Conservation (phyloP, 2,113 vertebrate species). For the Anarhynchus alexandrinus region DNA sequence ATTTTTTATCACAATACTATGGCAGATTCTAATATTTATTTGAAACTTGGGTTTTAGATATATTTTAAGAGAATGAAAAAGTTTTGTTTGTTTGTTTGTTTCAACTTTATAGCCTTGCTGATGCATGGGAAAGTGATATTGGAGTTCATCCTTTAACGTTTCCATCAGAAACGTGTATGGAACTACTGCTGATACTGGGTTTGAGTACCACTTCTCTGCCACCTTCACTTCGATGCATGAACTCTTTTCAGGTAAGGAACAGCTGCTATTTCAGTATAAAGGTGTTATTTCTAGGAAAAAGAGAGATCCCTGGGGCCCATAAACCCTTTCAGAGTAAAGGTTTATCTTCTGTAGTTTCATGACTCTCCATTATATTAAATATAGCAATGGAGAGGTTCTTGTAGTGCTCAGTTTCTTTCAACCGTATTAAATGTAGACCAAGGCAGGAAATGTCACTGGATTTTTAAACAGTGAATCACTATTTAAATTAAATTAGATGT, state of each 20-base stretch:
- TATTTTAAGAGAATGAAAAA: not conserved
- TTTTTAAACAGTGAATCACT: not conserved
- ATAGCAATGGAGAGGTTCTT: not conserved
- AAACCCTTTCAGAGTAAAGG: not conserved
- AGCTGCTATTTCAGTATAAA: not conserved
- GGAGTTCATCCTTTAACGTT: slow-evolving; percentile 86
- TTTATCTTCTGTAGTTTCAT: not conserved
- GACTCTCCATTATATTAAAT: not conserved
- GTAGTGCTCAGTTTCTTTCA: not conserved
- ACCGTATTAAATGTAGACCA: not conserved
- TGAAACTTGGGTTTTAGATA: not conserved
- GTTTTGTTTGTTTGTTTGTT: not conserved
- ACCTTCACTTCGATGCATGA: slow-evolving; percentile 83
- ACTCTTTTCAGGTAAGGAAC: slow-evolving; percentile 86
- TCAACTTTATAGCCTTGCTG: slow-evolving; percentile 72
- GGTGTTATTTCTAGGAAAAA: not conserved
- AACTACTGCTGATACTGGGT: slow-evolving; percentile 81
- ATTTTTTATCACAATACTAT: not conserved
- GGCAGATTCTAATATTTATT: not conserved
- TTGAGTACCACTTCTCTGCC: slow-evolving; percentile 81
- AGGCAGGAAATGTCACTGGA: not conserved
- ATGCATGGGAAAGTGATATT: slow-evolving; percentile 86
- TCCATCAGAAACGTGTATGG: slow-evolving; percentile 85
- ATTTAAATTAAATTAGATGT: not conserved
- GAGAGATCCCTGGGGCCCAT: not conserved